Percentiles rank a stretch among this genome's conserved stretches.
phyloP scores from a whole-genome alignment of 1,140 invertebrate species.

The Pseudomyrmex sp. region DNA sequence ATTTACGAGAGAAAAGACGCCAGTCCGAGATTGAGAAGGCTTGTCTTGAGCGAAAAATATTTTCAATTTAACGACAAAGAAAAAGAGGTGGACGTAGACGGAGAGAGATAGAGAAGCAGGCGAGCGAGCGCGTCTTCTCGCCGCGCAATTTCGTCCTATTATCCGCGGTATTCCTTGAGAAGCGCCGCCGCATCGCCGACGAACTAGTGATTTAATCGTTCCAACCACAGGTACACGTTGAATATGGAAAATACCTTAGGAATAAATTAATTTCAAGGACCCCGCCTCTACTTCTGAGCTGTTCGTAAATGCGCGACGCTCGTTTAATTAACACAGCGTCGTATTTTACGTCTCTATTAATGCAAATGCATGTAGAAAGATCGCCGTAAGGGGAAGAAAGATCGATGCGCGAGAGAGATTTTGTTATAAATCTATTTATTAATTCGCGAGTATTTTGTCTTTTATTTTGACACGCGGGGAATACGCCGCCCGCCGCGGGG shows the following conservation, averaged over 20 bases:
- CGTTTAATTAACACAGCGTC: slow-evolving; percentile 8
- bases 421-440: slow-evolving; percentile 13
- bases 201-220: slow-evolving; percentile 58
- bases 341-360: slow-evolving; percentile 58
- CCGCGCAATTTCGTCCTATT: slow-evolving; percentile 49
- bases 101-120: too few species aligned
- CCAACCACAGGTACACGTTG: slow-evolving; percentile 31
- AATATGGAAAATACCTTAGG: slow-evolving; percentile 62
- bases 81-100: not conserved
- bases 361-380: slow-evolving; percentile 4
- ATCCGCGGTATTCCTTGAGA: slow-evolving; percentile 31
- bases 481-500: not conserved
- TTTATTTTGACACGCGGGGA: slow-evolving; percentile 6
- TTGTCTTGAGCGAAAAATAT: slow-evolving; percentile 46
- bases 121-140: not conserved
- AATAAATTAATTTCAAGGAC: slow-evolving; percentile 62
- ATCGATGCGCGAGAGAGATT: slow-evolving; percentile 5
- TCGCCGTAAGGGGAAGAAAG: not conserved
- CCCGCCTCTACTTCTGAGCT: slow-evolving; percentile 23
- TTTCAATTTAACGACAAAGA: slow-evolving; percentile 38
- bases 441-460: slow-evolving; percentile 10
- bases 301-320: not conserved
- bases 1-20: slow-evolving; percentile 32
- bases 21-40: slow-evolving; percentile 38
- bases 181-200: slow-evolving; percentile 26